These are phyloP conservation scores for Shinisaurus crocodilurus DNA, from an alignment of 2,113 vertebrate species.

Conservation along the genomic window DNA sequence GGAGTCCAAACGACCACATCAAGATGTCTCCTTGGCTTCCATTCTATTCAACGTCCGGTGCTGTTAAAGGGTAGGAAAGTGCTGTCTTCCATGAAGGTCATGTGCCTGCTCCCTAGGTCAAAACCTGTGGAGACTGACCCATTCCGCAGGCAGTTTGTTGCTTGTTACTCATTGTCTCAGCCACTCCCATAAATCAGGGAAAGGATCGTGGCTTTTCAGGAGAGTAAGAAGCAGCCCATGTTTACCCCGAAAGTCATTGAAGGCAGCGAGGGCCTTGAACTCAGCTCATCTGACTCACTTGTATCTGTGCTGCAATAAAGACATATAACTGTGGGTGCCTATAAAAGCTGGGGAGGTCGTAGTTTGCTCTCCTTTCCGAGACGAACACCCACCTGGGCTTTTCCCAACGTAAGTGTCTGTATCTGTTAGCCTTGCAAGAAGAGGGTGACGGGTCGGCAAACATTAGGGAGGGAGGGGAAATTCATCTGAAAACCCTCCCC, in stretches of 20 bases:
- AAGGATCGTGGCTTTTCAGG: slow-evolving; percentile 52
- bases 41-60: not conserved
- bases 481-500: not conserved
- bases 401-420: slow-evolving; percentile 40
- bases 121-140: slow-evolving; percentile 37
- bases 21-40: not conserved
- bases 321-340: slow-evolving; percentile 63
- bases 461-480: not conserved
- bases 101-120: slow-evolving; percentile 36
- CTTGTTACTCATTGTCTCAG: slow-evolving; percentile 69
- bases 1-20: too few species aligned
- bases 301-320: slow-evolving; percentile 72
- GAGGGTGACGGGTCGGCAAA: not conserved
- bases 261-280: slow-evolving; percentile 77
- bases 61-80: not conserved
- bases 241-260: slow-evolving; percentile 70
- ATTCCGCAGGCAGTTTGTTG: slow-evolving; percentile 30
- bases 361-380: slow-evolving; percentile 28
- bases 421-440: slow-evolving; percentile 5
- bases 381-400: not conserved
- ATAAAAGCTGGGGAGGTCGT: slow-evolving; percentile 69
- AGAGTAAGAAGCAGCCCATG: slow-evolving; percentile 35
- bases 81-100: not conserved
- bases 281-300: slow-evolving; percentile 68
- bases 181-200: slow-evolving; percentile 65